Conservation (phyloP, 1,140 invertebrate species). For the Ladona fulva region DNA sequence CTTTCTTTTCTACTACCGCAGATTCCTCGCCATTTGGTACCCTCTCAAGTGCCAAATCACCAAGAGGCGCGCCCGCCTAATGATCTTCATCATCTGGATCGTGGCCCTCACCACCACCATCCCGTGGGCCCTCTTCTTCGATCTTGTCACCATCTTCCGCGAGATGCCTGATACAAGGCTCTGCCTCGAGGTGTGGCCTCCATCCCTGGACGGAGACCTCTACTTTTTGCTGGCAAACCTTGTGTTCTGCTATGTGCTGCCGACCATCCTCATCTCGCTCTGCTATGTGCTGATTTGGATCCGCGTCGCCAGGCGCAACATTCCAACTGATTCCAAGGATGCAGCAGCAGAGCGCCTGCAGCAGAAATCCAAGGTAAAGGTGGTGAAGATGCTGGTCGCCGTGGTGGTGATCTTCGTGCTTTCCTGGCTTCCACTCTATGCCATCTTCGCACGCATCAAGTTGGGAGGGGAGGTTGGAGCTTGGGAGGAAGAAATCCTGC, state of each 20-base stretch:
- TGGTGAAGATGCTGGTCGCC: conserved; percentile 92
- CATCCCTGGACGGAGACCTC: conserved; percentile 61
- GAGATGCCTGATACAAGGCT: conserved; percentile 50
- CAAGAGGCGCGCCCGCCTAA: conserved; percentile 67
- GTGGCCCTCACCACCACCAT: conserved; percentile 72
- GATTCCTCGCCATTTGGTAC: conserved; percentile 92
- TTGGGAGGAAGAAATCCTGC: conserved; percentile 68
- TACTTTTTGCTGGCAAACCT: conserved; percentile 88
- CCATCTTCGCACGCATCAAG: conserved; percentile 79
- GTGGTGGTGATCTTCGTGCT: conserved; percentile 91
- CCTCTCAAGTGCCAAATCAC: conserved; percentile 86
- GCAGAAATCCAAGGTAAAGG: conserved; percentile 85
- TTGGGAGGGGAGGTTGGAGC: conserved; percentile 57
- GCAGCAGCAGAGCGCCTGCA: conserved; percentile 84
- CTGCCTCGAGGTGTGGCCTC: conserved; percentile 66
- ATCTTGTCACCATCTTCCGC: conserved; percentile 62
- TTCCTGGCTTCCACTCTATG: conserved; percentile 91
- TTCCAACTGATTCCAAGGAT: conserved; percentile 84
- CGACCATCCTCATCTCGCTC: conserved; percentile 79
- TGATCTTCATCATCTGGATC: conserved; percentile 87
- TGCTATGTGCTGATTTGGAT: conserved; percentile 92
- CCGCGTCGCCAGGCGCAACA: conserved; percentile 75
- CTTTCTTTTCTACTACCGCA: conserved; percentile 46
- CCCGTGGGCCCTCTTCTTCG: conserved; percentile 86
- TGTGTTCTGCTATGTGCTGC: conserved; percentile 84